Evolutionary conservation across 2,888 invertebrate species (phyloP), one percentile per base, ranked within the genome.

Genomic region (Deroplatys truncata): DNA sequence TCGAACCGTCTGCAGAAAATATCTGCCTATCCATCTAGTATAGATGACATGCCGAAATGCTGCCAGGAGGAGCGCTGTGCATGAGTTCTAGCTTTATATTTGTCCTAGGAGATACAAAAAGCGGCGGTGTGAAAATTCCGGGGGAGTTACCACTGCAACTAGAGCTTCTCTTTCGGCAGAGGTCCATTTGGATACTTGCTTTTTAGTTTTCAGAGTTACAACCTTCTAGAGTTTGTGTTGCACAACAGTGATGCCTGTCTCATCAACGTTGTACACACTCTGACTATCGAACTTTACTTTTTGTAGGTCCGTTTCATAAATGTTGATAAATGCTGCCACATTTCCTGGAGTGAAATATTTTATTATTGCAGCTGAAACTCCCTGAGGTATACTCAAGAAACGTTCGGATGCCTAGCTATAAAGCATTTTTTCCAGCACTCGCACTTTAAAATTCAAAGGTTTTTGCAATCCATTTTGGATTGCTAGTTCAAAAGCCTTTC

Each of bases 201-300:
- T 89, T 91, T 92, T 92, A 13, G 93, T 93, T 91, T 92, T 92
- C 8, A 89, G 90, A 13, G 91, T 91, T 72, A 93, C 89, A 28
- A 93, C 91, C 90, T 92, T 89, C 29, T 84, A 43, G 28, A 1
- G n/a, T 25, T 88, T 88, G 20, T 84, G 84, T 31, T 88, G 84
- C 9, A 93, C 92, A 16, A 92, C 91, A 49, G 92, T 90, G n/a
- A 93, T 90, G 25, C 93, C 93, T 20, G 92, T 93, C 91, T 93
- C 93, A 90, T 93, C 92, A 0, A 29, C 29, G 15, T 10, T 85
- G 35, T 29, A 31, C 13, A 85, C 9, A 7, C 85, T 85, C 1
- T 20, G 8, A 7, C 31, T 2, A n/a, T 85, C 29, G 28, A 28
- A 31, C 2, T 85, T 31, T 1, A 28, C 35, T 20, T 20, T 85